A percentile compares a stretch with the other conserved stretches of the same genome.
These are phyloP conservation scores for Vanessa atalanta DNA, from an alignment of 1,140 invertebrate genomes.

Conservation along the genomic window DNA sequence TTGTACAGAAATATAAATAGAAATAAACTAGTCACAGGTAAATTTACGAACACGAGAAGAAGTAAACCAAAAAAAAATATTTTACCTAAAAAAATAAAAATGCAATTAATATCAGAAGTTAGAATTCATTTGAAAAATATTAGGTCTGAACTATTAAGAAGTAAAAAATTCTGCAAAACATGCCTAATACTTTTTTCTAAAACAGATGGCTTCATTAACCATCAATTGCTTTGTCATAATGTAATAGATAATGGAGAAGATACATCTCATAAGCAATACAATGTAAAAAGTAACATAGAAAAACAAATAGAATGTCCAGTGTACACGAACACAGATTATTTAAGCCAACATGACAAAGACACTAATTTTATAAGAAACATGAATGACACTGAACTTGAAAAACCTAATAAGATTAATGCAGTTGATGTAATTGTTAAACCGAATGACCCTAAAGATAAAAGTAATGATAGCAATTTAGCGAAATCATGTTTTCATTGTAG, in stretches of 20 bases:
- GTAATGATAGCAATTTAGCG: conserved; percentile 3
- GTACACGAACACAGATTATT: not conserved
- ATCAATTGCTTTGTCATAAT: conserved; percentile 41
- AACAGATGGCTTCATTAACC: conserved; percentile 32
- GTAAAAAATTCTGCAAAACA: conserved; percentile 47
- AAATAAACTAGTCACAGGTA: too few relatives aligned
- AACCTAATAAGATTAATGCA: not conserved
- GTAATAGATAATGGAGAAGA: not conserved
- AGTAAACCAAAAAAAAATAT: too few relatives aligned
- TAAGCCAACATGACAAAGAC: conserved; percentile 29
- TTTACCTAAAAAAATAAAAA: not conserved
- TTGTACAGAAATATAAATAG: too few relatives aligned
- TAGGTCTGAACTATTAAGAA: conserved; percentile 40
- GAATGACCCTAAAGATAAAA: conserved; percentile 18
- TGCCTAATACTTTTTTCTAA: conserved; percentile 55
- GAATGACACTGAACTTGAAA: not conserved
- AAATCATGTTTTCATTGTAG: conserved; percentile 58
- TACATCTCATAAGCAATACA: not conserved
- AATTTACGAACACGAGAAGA: too few relatives aligned
- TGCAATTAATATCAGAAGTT: conserved; percentile 16
- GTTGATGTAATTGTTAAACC: conserved; percentile 22
- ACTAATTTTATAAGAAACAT: conserved; percentile 16
- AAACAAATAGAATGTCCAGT: not conserved
- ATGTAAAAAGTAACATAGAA: not conserved
- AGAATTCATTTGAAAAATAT: conserved; percentile 45